These are phyloP conservation scores for Cryptoblepharus egeriae DNA, from an alignment of 2,797 vertebrate species.

Conservation along the genomic window DNA sequence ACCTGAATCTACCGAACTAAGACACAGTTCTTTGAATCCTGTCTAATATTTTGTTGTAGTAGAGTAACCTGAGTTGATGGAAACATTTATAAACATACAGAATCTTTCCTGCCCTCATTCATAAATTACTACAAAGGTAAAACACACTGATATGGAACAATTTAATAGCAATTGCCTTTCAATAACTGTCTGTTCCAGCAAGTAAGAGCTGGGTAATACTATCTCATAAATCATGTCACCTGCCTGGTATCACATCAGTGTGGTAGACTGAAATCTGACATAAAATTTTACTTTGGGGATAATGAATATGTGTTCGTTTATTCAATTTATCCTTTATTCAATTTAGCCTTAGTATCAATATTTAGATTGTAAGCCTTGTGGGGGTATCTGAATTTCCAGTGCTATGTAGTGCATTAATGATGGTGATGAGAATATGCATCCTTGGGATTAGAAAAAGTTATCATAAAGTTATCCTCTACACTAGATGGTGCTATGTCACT, in stretches of 20 bases:
- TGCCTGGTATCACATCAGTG: background rate
- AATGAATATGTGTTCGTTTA: background rate
- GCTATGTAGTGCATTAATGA: background rate
- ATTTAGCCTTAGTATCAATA: background rate
- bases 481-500: conserved; percentile 84
- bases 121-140: background rate
- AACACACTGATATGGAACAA: background rate
- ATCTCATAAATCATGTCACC: background rate
- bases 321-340: background rate
- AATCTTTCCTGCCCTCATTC: background rate
- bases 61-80: background rate
- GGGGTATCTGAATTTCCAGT: too few species aligned
- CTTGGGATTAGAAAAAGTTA: conserved; percentile 31
- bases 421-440: conserved; percentile 25
- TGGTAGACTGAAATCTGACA: background rate
- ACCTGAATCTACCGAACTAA: background rate
- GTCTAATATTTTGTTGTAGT: background rate
- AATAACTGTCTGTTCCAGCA: background rate
- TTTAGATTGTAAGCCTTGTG: too few species aligned
- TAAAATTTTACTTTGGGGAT: background rate
- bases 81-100: background rate
- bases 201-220: background rate
- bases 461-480: conserved; percentile 55
- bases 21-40: background rate
- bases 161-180: background rate